phyloP scores from a whole-genome alignment of 2,888 invertebrate genomes.

The Ypsolopha sequella region DNA sequence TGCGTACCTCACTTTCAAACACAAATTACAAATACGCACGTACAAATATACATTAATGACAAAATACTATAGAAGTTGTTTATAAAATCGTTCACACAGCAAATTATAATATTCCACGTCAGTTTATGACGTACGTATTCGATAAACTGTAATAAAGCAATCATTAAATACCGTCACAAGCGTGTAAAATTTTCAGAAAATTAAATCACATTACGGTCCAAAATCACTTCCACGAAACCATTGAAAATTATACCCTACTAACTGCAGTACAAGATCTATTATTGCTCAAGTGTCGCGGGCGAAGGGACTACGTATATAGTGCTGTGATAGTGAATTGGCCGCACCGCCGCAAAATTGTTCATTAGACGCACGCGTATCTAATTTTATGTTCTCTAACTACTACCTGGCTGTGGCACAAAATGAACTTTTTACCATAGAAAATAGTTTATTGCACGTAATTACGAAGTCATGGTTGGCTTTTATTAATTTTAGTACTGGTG shows the following conservation, averaged over 20 bases:
- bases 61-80: no score
- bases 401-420: conserved; percentile 4
- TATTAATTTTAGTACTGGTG: neutral
- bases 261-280: neutral
- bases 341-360: conserved; percentile 10
- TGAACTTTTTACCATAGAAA: conserved; percentile 7
- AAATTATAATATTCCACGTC: no score
- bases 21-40: no score
- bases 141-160: no score
- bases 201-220: neutral
- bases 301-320: neutral
- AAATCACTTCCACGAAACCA: neutral
- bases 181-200: neutral
- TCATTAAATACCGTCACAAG: no score
- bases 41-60: no score
- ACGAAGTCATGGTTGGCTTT: neutral
- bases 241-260: neutral
- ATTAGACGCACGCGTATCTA: conserved; percentile 12
- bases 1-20: no score
- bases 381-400: conserved; percentile 20
- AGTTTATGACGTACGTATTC: no score
- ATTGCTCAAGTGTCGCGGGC: neutral
- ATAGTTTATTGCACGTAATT: conserved; percentile 7
- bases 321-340: neutral
- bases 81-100: no score